Evolutionary conservation across 2,797 vertebrate genomes (phyloP), one percentile per base, ranked within the genome.

Genomic region (Hippoglossus hippoglossus): DNA sequence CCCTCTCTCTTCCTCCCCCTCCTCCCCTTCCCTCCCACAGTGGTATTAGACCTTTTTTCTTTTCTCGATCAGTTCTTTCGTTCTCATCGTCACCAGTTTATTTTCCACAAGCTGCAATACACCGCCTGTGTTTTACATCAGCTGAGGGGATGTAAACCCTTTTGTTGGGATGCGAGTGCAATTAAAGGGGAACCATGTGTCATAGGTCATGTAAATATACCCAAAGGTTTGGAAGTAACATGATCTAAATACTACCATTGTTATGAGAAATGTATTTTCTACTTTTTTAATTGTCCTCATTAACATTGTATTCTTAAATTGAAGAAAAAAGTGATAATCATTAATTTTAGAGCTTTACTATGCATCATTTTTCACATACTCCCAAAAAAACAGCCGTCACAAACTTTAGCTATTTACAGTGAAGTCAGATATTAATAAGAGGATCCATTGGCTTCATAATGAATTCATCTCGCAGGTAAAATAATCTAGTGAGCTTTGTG

Each of bases 81-180:
- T 81, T 84, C 25, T 74, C 69, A 84, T 86, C 55, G 39, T 85
- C 79, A 59, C 56, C 25, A 46, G 67, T 73, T 86, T 91, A 88
- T 93, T 93, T 93, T 84, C 86, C 79, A 75, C 88, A 61, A 73
- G 89, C 91, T 94, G 93, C 93, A 93, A 93, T 92, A 91, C 83
- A 83, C 79, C 71, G 65, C n/a, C 31, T 22, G 39, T 47, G 71
- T 4, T 60, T 69, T 59, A 62, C 70, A 63, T 81, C 68, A 24
- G 34, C 36, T 25, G 10, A 64, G 0, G 44, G 49, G 63, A 70
- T 76, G 67, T 67, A 41, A 68, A 41, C 3, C 26, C 26, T 36
- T 19, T 39, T 19, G 63, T 51, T 49, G 28, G 26, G 51, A 49
- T 44, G 63, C 22, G 59, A 54, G 31, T 64, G 10, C 1, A 36